Conservation (phyloP, 2,888 invertebrate species). For the Zaprionus obscuricornis region DNA sequence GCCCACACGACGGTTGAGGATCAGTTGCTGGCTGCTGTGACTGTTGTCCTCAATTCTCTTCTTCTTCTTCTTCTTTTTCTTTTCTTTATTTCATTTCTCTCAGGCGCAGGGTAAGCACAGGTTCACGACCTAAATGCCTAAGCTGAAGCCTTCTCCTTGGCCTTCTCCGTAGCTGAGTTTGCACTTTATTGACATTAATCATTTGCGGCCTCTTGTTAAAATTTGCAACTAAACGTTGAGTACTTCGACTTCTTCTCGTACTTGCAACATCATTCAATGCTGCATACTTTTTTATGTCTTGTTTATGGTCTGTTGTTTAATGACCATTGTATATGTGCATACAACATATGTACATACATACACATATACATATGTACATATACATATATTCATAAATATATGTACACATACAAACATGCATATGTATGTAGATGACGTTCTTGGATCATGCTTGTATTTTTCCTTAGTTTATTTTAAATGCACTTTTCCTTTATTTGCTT, state of each 20-base stretch:
- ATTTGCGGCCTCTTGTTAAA: conserved; percentile 70
- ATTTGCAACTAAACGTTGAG: conserved; percentile 65
- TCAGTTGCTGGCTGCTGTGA: conserved; percentile 21
- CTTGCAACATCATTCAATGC: conserved; percentile 35
- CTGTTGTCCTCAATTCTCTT: conserved; percentile 59
- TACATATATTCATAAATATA: not conserved
- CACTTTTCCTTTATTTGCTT: too few species aligned
- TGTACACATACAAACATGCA: not conserved
- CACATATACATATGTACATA: too few species aligned
- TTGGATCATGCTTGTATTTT: too few species aligned
- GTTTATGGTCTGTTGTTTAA: conserved; percentile 47
- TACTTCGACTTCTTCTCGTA: conserved; percentile 5
- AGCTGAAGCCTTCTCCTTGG: conserved; percentile 22
- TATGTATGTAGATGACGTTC: too few species aligned
- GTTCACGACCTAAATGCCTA: conserved; percentile 69
- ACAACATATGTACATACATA: too few species aligned
- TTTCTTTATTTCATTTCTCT: too few species aligned
- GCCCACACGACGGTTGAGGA: conserved; percentile 62
- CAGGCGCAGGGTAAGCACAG: conserved; percentile 38
- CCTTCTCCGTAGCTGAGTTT: conserved; percentile 44
- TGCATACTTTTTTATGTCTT: conserved; percentile 34
- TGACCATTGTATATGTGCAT: conserved; percentile 39
- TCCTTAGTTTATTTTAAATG: too few species aligned
- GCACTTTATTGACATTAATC: conserved; percentile 75
- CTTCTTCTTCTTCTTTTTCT: not conserved